Percentiles rank a stretch among this genome's conserved stretches.
These are phyloP conservation scores for Tinea semifulvella DNA, from an alignment of 2,888 invertebrate genomes.

Conservation along the genomic window DNA sequence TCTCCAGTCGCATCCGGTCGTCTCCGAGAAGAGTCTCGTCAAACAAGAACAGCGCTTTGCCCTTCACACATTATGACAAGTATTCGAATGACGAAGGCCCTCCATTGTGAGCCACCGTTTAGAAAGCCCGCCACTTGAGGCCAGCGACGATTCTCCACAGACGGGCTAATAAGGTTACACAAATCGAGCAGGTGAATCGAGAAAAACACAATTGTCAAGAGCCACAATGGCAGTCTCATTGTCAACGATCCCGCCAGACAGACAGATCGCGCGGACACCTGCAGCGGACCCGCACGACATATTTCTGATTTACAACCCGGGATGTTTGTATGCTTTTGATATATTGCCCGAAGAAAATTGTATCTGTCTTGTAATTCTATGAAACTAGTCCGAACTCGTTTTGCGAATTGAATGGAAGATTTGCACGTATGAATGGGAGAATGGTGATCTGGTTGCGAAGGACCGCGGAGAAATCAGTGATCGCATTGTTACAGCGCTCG, in stretches of 20 bases:
- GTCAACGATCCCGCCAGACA: constrained; percentile 16
- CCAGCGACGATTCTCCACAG: constrained; percentile 27
- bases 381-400: constrained; percentile 34
- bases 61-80: constrained; percentile 2
- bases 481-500: constrained; percentile 3
- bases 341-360: constrained; percentile 48
- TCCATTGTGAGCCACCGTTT: constrained; percentile 21
- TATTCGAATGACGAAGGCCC: constrained; percentile 12
- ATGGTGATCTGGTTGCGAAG: constrained; percentile 9
- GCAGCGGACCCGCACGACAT: constrained; percentile 23
- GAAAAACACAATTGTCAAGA: constrained; percentile 24
- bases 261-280: constrained; percentile 41
- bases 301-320: constrained; percentile 42
- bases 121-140: constrained; percentile 22
- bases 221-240: constrained; percentile 33
- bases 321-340: constrained; percentile 29
- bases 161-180: constrained; percentile 39
- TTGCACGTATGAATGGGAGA: constrained; percentile 10
- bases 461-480: constrained; percentile 8
- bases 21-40: background rate
- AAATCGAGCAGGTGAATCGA: constrained; percentile 42
- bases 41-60: background rate
- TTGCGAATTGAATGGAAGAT: constrained; percentile 20
- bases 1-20: constrained; percentile 61
- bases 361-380: constrained; percentile 33